phyloP scores from a whole-genome alignment of 1,140 invertebrate genomes.

The Spodoptera frugiperda region DNA sequence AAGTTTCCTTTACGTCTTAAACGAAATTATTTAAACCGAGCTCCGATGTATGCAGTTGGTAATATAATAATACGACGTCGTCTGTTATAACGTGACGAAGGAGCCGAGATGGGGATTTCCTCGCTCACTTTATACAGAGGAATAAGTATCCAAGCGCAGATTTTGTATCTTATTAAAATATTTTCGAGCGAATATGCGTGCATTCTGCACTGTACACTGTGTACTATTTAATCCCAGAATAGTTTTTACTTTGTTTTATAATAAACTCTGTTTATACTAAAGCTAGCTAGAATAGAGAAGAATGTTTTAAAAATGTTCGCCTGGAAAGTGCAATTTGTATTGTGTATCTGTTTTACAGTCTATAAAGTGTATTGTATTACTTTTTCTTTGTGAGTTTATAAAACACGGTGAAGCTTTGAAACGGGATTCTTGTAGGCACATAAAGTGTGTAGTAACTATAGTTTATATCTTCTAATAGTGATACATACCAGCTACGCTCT shows the following conservation, averaged over 20 bases:
- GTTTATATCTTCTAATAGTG: too few relatives aligned
- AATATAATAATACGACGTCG: slow-evolving; percentile 4
- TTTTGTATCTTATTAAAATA: slow-evolving; percentile 26
- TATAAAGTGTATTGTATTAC: too few relatives aligned
- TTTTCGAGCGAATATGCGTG: slow-evolving; percentile 4
- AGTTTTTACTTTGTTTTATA: slow-evolving; percentile 31
- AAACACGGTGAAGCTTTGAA: too few relatives aligned
- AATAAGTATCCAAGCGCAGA: background rate
- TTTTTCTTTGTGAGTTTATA: too few relatives aligned
- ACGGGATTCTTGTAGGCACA: too few relatives aligned
- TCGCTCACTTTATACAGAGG: slow-evolving; percentile 11
- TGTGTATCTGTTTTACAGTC: too few relatives aligned
- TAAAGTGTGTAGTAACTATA: too few relatives aligned
- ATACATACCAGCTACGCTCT: too few relatives aligned
- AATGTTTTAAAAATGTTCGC: too few relatives aligned
- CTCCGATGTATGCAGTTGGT: background rate
- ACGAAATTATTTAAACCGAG: slow-evolving; percentile 16
- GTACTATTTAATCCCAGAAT: slow-evolving; percentile 43
- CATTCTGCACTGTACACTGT: background rate
- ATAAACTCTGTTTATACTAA: background rate
- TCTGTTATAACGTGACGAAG: background rate
- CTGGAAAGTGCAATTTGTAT: background rate
- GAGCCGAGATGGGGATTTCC: background rate
- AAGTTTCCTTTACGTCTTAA: slow-evolving; percentile 13
- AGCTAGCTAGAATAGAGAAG: too few relatives aligned